Percentiles rank a stretch among this genome's conserved stretches.
Conservation (phyloP, 1,140 invertebrate genomes). For the Nilaparvata lugens region DNA sequence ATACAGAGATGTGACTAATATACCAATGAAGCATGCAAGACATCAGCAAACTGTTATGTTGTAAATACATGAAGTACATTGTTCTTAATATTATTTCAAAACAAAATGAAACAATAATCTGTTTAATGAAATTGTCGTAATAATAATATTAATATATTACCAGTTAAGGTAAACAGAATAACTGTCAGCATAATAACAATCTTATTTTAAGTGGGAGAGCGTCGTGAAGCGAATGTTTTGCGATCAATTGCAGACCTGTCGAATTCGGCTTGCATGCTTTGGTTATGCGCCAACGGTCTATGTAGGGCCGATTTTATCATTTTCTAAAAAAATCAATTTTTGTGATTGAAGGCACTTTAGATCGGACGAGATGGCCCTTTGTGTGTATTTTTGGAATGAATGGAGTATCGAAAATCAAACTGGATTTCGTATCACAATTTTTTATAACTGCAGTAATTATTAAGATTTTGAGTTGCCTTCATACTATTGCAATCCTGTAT, state of each 20-base stretch:
- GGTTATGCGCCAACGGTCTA: slow-evolving; percentile 30
- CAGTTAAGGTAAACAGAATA: slow-evolving; percentile 24
- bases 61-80: slow-evolving; percentile 30
- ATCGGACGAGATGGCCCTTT: slow-evolving; percentile 30
- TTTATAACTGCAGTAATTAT: slow-evolving; percentile 23
- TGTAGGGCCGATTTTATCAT: slow-evolving; percentile 30
- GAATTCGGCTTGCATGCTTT: slow-evolving; percentile 24
- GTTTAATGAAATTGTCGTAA: background rate
- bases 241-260: slow-evolving; percentile 21
- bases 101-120: slow-evolving; percentile 22
- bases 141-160: slow-evolving; percentile 19
- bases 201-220: slow-evolving; percentile 24
- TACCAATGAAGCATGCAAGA: slow-evolving; percentile 32
- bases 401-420: slow-evolving; percentile 27
- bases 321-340: slow-evolving; percentile 32
- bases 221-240: slow-evolving; percentile 24
- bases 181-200: slow-evolving; percentile 27
- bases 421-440: slow-evolving; percentile 25
- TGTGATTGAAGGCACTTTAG: slow-evolving; percentile 32
- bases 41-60: slow-evolving; percentile 29
- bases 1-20: slow-evolving; percentile 31
- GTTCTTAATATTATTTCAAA: slow-evolving; percentile 28
- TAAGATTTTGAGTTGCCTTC: slow-evolving; percentile 30
- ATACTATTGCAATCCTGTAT: slow-evolving; percentile 29
- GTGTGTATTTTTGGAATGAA: slow-evolving; percentile 26